Evolutionary conservation across 2,797 vertebrate species (phyloP).

Genomic region (Tenualosa ilisha): DNA sequence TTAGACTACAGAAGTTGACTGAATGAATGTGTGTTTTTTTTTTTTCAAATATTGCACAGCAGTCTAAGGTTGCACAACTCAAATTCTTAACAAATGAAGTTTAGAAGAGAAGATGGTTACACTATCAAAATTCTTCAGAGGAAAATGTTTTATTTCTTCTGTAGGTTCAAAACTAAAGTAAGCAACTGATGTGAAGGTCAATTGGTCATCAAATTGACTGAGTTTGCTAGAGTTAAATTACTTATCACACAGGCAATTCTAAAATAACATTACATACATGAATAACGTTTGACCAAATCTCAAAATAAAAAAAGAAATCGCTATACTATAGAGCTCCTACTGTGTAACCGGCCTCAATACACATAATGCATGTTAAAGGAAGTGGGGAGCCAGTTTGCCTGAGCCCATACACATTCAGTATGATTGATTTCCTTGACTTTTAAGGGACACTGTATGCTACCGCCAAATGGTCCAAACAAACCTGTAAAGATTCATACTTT

Average conservation of each 20-base stretch:
- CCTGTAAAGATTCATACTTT: background rate
- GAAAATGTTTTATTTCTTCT: background rate
- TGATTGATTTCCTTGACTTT: background rate
- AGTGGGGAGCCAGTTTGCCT: background rate
- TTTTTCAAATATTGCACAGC: background rate
- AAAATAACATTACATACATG: background rate
- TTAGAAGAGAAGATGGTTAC: background rate
- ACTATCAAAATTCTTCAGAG: background rate
- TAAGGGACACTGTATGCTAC: background rate
- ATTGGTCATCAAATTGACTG: background rate
- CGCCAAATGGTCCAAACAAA: background rate
- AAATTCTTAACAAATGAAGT: background rate
- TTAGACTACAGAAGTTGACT: background rate
- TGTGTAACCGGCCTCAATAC: background rate
- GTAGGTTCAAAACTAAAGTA: background rate
- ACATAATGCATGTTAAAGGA: background rate
- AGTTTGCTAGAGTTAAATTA: background rate
- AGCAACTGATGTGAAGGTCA: background rate
- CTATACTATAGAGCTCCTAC: background rate
- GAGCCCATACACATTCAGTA: background rate
- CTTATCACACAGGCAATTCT: background rate
- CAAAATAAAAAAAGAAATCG: background rate
- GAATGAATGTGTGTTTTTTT: background rate
- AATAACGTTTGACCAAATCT: background rate
- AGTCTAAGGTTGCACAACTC: background rate